Conservation (phyloP, 2,113 vertebrate species). For the Hemibagrus wyckioides region DNA sequence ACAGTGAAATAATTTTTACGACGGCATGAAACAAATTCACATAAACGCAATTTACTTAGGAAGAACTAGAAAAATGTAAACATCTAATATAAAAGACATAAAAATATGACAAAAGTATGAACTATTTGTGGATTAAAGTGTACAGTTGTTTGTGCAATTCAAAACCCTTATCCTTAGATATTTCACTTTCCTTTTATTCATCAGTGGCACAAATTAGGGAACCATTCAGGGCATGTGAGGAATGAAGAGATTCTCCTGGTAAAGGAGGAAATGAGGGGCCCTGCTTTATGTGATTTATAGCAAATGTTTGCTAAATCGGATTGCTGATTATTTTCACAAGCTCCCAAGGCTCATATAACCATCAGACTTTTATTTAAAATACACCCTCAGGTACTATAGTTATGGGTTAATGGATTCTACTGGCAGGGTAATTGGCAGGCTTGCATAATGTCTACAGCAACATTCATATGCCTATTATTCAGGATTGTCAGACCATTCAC, state of each 20-base stretch:
- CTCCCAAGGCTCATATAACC: not conserved
- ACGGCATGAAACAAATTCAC: not conserved
- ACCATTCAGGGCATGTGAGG: constrained; percentile 57
- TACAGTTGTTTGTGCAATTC: not conserved
- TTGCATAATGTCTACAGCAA: not conserved
- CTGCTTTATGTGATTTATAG: constrained; percentile 32
- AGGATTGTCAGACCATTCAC: not conserved
- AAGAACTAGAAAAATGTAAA: not conserved
- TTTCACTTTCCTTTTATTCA: constrained; percentile 43
- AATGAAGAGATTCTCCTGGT: constrained; percentile 52
- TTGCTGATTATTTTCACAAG: constrained; percentile 15
- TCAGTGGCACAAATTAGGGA: constrained; percentile 54
- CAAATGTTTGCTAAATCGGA: constrained; percentile 31
- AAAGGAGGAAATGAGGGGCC: constrained; percentile 45
- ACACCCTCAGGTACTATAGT: not conserved
- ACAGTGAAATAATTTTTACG: not conserved
- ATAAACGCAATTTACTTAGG: not conserved
- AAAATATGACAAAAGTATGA: not conserved
- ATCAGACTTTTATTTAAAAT: constrained; percentile 3
- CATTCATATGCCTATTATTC: not conserved
- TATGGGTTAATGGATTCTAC: constrained; percentile 2
- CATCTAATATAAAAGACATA: not conserved
- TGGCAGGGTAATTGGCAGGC: not conserved
- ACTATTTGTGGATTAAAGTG: not conserved
- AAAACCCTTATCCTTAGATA: constrained; percentile 59